Evolutionary conservation across 2,113 vertebrate genomes (phyloP).

Genomic region (Carassius auratus): DNA sequence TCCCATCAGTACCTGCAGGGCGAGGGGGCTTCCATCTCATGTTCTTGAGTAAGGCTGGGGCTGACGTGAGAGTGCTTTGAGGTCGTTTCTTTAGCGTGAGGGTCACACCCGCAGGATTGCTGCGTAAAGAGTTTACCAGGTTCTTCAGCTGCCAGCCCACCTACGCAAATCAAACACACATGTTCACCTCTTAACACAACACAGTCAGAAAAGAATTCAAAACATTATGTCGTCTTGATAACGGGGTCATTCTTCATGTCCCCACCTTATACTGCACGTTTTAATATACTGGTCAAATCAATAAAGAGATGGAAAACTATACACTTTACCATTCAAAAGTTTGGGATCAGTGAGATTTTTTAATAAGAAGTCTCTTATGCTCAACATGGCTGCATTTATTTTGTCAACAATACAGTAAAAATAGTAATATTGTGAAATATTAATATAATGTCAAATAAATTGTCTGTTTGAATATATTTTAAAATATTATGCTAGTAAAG

Average conservation of each 20-base stretch:
- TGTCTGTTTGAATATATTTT: not conserved
- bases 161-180: constrained; percentile 54
- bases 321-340: not conserved
- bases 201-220: not conserved
- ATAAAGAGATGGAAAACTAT: not conserved
- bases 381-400: not conserved
- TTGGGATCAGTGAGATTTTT: not conserved
- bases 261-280: not conserved
- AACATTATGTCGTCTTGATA: not conserved
- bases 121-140: constrained; percentile 77
- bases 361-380: not conserved
- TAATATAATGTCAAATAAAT: not conserved
- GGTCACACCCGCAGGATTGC: constrained; percentile 77
- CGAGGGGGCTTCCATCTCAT: constrained; percentile 82
- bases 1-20: constrained; percentile 72
- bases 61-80: constrained; percentile 79
- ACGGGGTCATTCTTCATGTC: not conserved
- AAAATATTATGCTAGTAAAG: not conserved
- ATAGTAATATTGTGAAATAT: not conserved
- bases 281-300: not conserved
- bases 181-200: not conserved
- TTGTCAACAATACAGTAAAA: not conserved
- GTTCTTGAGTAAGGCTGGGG: constrained; percentile 80
- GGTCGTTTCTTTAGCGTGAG: constrained; percentile 80
- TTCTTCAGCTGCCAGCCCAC: constrained; percentile 83